Base-by-base conservation (phyloP, 2,113 vertebrate genomes). In the Argyrosomus japonicus region DNA sequence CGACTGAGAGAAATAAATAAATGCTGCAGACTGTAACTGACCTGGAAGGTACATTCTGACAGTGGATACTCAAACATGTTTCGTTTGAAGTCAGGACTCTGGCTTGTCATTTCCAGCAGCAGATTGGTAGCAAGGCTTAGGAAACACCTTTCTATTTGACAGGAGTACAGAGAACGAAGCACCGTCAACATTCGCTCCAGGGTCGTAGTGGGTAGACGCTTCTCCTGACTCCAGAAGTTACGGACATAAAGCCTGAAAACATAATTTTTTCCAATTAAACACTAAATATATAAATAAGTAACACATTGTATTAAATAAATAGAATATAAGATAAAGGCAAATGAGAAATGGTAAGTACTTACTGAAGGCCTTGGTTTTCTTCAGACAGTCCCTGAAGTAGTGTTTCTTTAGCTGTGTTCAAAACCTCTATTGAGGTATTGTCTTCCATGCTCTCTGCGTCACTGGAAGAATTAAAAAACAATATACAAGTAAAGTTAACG, bases 201-300 rank as follows among this genome's bases (percentile, higher is more conserved):
- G 5, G 95, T 98, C 11, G 93, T 94, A 25, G 94, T 89, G 71
- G 98, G 97, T 56, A 99, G 92, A 6, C 97, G 97, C 68, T 95
- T 96, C 95, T 99, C 97, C 51, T 99, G 94, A 82, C 97, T 97
- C 98, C 98, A 99, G 85, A 99, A 99, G 95, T 99, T 99, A 51
- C 95, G 95, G 73, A 99, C 96, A 78, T 97, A 97, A 81, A 99
- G 95, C 88, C 98, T 99, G 92, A 54, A 87, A 86, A 94, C 86
- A 81, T 2, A 61, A 25, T 17, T 12, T 6, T 48, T 36, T 48
- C 5, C 13, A 11, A 47, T 10, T n/a, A 17, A 74, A 40, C 10
- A 19, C 48, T 27, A 18, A 23, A 18, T 48, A 23, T 3, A 27
- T 32, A 57, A 40, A 45, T 11, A 25, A 13, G 18, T 36, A 12